phyloP scores from a whole-genome alignment of 2,888 invertebrate species.

The Meandrusa payeni region DNA sequence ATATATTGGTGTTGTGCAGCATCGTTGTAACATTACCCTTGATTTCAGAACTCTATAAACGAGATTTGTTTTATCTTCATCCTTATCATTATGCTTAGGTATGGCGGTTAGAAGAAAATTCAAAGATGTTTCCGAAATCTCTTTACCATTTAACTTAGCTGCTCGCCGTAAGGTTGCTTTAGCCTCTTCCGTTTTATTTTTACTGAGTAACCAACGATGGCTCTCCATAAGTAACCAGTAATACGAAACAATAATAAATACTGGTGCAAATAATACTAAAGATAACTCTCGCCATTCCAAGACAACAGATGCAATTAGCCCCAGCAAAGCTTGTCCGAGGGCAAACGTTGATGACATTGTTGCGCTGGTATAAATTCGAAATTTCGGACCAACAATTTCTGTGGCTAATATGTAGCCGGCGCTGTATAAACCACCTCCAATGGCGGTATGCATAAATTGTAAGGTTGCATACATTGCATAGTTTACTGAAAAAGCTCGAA shows the following conservation, averaged over 20 bases:
- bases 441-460: constrained; percentile 64
- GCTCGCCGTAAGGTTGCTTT: constrained; percentile 80
- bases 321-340: constrained; percentile 85
- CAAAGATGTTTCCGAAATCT: constrained; percentile 70
- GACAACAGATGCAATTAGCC: constrained; percentile 83
- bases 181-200: constrained; percentile 82
- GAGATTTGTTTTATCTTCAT: constrained; percentile 38
- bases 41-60: constrained; percentile 73
- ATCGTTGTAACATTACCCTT: constrained; percentile 76
- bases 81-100: constrained; percentile 40
- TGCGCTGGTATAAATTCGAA: constrained; percentile 86
- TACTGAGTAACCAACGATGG: constrained; percentile 87
- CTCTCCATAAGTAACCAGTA: constrained; percentile 87
- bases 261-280: constrained; percentile 84
- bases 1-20: constrained; percentile 86
- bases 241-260: constrained; percentile 83
- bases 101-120: constrained; percentile 53
- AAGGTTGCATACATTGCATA: constrained; percentile 63
- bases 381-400: constrained; percentile 88
- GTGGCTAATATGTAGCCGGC: constrained; percentile 81
- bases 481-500: constrained; percentile 66
- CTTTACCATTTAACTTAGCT: constrained; percentile 81
- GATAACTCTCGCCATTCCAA: constrained; percentile 86
- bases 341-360: constrained; percentile 86
- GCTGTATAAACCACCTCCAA: constrained; percentile 66